Percentiles rank a stretch among this genome's conserved stretches.
phyloP scores from a whole-genome alignment of 2,797 vertebrate genomes.

The Rhincodon typus region DNA sequence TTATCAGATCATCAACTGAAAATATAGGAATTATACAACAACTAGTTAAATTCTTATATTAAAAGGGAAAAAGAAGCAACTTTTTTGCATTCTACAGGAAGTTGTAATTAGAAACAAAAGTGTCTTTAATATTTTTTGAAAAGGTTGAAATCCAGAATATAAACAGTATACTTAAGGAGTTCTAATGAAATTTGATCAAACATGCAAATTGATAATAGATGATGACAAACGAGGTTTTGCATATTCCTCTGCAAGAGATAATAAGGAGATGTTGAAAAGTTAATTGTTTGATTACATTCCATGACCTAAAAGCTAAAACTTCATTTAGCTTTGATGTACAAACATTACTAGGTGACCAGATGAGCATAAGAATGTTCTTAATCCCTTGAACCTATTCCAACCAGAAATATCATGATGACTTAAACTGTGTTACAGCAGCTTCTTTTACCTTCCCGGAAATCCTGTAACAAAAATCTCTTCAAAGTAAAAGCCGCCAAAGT shows the following conservation, averaged over 20 bases:
- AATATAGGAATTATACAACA: constrained; percentile 23
- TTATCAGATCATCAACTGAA: constrained; percentile 88
- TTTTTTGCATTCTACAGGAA: neutral
- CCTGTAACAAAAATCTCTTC: neutral
- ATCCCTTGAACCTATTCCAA: neutral
- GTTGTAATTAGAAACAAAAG: neutral
- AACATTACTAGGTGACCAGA: neutral
- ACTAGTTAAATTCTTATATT: neutral
- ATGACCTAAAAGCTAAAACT: neutral
- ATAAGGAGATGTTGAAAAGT: neutral
- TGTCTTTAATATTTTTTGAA: neutral
- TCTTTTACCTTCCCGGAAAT: neutral
- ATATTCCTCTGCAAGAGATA: neutral
- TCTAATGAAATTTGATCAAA: neutral
- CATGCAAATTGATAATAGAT: neutral
- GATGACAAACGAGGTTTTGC: neutral
- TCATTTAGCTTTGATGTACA: neutral
- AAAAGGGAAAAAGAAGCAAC: neutral
- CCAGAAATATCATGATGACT: neutral
- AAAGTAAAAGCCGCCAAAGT: neutral
- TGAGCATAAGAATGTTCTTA: neutral
- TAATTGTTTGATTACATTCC: neutral
- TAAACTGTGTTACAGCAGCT: neutral
- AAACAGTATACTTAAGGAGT: neutral
- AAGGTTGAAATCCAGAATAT: neutral